Evolutionary conservation across 2,113 vertebrate species (phyloP).

Genomic region (Micronycteris hirsuta): DNA sequence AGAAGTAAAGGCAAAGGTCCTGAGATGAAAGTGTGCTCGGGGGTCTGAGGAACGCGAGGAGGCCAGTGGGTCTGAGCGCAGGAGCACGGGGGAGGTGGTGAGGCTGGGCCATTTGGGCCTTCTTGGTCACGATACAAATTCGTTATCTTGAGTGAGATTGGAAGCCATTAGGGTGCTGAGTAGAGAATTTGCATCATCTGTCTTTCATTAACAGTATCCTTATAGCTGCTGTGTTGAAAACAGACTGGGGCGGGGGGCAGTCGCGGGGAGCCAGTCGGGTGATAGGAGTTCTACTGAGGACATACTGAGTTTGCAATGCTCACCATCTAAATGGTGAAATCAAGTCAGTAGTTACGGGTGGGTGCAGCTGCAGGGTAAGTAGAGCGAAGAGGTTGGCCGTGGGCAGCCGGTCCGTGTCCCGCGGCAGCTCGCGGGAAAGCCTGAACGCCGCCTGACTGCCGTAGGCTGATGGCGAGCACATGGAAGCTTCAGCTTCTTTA

Average conservation of each 20-base stretch:
- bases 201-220: neutral
- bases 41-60: neutral
- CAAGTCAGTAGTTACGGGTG: neutral
- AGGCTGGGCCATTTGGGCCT: neutral
- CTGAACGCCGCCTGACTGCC: neutral
- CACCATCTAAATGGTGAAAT: neutral
- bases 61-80: rapidly evolving
- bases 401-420: neutral
- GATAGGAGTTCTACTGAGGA: neutral
- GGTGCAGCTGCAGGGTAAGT: neutral
- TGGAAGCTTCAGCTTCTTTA: neutral
- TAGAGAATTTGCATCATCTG: neutral
- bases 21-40: neutral
- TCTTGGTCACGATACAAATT: neutral
- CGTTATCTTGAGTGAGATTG: neutral
- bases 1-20: neutral
- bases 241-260: neutral
- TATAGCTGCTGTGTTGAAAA: neutral
- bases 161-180: neutral
- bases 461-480: too few relatives aligned
- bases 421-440: rapidly evolving
- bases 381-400: too few relatives aligned
- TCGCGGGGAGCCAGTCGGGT: neutral
- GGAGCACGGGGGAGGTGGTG: too few relatives aligned
- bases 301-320: neutral